These are phyloP conservation scores for Enteromius argenteus DNA, from an alignment of 2,797 vertebrate genomes.

Conservation along the genomic window DNA sequence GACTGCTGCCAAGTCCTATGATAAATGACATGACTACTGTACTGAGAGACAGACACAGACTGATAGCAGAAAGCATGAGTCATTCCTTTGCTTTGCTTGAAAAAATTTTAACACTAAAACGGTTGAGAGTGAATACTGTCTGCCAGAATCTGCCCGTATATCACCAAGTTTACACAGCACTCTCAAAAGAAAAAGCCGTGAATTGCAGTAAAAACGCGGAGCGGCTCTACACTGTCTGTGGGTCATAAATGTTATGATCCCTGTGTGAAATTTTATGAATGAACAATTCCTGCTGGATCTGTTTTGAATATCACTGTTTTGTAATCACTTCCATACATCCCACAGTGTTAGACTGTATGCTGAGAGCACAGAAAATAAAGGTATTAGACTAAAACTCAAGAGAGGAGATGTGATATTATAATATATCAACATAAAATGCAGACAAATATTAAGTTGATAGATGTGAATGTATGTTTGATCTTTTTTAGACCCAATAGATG, in stretches of 20 bases:
- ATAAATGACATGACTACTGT: constrained; percentile 42
- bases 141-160: background rate
- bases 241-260: constrained; percentile 41
- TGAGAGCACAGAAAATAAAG: background rate
- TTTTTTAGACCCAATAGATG: background rate
- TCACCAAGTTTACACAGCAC: background rate
- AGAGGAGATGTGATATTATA: background rate
- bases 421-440: background rate
- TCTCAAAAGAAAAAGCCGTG: constrained; percentile 20
- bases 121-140: background rate
- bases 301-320: constrained; percentile 24
- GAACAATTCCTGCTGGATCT: constrained; percentile 32
- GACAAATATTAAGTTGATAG: background rate
- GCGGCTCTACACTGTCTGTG: background rate
- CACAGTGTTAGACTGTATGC: constrained; percentile 1
- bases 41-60: background rate
- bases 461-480: background rate
- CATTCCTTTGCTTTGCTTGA: background rate
- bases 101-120: background rate
- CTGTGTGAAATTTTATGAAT: constrained; percentile 36
- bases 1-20: constrained; percentile 43
- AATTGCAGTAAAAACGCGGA: constrained; percentile 25
- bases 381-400: background rate
- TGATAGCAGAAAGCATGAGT: background rate
- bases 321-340: constrained; percentile 32